These are phyloP conservation scores for Berghia stephanieae DNA, from an alignment of 1,140 invertebrate species.

Conservation along the genomic window DNA sequence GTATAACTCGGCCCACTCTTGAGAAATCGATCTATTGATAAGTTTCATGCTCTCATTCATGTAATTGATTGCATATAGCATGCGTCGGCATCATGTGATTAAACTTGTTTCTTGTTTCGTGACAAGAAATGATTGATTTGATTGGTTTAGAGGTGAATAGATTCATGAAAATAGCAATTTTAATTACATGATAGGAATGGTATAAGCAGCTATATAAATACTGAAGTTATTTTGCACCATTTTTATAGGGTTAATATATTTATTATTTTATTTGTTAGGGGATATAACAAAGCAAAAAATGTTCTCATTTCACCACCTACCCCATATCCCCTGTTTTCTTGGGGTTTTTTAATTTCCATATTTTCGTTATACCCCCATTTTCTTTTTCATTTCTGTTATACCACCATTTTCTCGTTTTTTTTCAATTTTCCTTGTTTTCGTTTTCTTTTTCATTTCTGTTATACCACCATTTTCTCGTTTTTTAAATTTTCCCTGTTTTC, in stretches of 20 bases:
- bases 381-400: neutral
- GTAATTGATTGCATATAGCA: no score
- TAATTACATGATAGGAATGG: no score
- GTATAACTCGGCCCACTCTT: no score
- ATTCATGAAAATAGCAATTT: no score
- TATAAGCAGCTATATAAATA: neutral
- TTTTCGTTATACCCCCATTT: neutral
- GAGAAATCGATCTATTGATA: no score
- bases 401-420: neutral
- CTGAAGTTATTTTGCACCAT: neutral
- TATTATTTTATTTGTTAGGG: neutral
- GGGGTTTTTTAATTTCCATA: neutral
- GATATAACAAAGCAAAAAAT: neutral
- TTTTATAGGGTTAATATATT: neutral
- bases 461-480: neutral
- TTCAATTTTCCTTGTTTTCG: neutral
- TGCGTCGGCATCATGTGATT: no score
- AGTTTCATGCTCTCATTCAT: no score
- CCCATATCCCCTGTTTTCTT: neutral
- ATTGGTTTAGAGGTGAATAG: no score
- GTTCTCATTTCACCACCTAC: neutral
- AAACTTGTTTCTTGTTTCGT: no score
- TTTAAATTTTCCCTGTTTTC: neutral
- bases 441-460: constrained; percentile 2
- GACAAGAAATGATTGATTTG: no score